A percentile compares a stretch with the other conserved stretches of the same genome.
phyloP scores from a whole-genome alignment of 2,797 vertebrate species.

The Petrocephalus sullivani region DNA sequence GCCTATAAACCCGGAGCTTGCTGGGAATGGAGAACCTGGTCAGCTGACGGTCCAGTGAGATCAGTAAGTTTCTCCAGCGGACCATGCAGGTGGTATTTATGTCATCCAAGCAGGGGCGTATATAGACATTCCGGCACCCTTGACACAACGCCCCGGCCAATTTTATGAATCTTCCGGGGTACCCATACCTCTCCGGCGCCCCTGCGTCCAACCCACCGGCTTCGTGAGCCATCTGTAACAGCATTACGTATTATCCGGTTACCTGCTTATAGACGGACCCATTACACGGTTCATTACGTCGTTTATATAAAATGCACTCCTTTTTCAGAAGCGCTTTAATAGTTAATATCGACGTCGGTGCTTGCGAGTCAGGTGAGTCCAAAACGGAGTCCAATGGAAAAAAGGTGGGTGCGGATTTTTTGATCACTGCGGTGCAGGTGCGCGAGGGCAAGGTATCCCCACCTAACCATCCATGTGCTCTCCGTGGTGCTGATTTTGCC shows the following conservation, averaged over 20 bases:
- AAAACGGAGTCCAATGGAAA: background rate
- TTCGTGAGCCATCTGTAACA: background rate
- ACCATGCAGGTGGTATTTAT: background rate
- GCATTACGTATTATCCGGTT: background rate
- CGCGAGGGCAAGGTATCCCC: background rate
- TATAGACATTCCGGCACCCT: background rate
- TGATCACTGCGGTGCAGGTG: background rate
- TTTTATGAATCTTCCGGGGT: background rate
- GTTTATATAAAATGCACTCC: background rate
- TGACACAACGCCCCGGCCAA: background rate
- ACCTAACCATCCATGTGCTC: conserved; percentile 32
- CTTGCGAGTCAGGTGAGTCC: background rate
- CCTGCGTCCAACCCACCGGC: background rate
- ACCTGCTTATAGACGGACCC: background rate
- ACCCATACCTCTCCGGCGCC: background rate
- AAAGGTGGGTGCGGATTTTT: background rate
- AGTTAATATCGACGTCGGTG: background rate
- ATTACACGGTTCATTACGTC: background rate
- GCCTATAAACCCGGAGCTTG: background rate
- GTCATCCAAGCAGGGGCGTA: background rate
- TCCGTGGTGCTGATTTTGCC: conserved; percentile 59
- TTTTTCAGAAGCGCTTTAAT: background rate
- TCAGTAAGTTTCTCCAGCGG: background rate
- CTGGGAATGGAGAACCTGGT: background rate
- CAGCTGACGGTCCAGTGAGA: background rate